Evolutionary conservation across 2,113 vertebrate genomes (phyloP).

Genomic region (Tachycineta bicolor): DNA sequence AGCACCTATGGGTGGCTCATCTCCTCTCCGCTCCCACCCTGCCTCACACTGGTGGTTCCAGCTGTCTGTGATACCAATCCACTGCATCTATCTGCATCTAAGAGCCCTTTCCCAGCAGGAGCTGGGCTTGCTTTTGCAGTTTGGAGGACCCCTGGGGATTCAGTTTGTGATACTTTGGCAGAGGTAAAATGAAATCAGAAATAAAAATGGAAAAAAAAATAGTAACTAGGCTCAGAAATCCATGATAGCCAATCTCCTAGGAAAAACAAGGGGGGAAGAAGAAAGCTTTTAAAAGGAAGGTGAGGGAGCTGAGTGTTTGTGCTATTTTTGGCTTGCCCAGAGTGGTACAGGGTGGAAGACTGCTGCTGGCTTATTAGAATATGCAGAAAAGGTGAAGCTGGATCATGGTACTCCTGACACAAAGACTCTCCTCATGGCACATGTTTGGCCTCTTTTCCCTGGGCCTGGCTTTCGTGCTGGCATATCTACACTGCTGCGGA

Average conservation of each 20-base stretch:
- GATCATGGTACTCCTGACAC: background rate
- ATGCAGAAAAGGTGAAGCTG: background rate
- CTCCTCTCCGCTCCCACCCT: background rate
- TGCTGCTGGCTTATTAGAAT: background rate
- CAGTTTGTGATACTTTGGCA: background rate
- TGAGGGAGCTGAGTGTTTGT: background rate
- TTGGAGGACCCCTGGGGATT: fast-evolving
- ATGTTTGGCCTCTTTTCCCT: background rate
- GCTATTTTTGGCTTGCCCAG: background rate
- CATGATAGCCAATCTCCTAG: background rate
- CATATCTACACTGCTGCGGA: background rate
- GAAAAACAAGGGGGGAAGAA: background rate
- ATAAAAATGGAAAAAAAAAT: background rate
- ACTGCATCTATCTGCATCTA: background rate
- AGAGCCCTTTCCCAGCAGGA: background rate
- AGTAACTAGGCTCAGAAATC: background rate
- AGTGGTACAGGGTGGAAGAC: background rate
- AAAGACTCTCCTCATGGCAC: background rate
- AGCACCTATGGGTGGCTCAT: background rate
- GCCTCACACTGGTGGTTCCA: background rate
- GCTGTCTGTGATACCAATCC: background rate
- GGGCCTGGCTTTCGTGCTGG: background rate
- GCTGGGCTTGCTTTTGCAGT: background rate
- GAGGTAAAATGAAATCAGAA: background rate
- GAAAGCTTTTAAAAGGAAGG: background rate